Conservation (phyloP, 2,797 vertebrate species). For the Stomatorhinus walkeri region DNA sequence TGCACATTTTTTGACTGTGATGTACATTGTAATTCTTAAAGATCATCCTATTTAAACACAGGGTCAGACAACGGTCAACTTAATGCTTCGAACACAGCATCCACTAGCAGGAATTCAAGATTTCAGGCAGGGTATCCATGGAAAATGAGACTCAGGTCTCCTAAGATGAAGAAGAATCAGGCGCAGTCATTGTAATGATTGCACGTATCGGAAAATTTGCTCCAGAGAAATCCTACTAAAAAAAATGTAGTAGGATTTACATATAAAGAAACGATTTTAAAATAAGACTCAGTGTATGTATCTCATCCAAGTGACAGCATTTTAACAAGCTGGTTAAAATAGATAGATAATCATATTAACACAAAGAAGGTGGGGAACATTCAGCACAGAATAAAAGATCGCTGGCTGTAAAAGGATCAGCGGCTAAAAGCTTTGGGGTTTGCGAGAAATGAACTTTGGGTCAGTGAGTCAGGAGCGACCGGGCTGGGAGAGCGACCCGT, state of each 20-base stretch:
- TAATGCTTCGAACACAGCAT: background rate
- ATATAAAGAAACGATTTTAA: background rate
- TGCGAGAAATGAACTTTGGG: background rate
- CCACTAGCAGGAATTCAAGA: background rate
- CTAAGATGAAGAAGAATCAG: background rate
- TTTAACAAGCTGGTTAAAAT: background rate
- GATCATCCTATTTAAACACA: background rate
- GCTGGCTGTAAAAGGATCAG: background rate
- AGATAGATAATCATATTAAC: background rate
- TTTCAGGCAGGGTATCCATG: background rate
- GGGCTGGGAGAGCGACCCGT: background rate
- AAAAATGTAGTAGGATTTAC: background rate
- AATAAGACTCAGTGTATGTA: background rate
- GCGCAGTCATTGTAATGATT: background rate
- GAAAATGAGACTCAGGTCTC: background rate
- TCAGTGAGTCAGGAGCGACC: background rate
- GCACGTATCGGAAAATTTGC: background rate
- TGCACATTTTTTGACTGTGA: background rate
- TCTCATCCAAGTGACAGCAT: background rate
- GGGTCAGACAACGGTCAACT: background rate
- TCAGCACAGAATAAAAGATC: background rate
- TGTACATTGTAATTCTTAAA: background rate
- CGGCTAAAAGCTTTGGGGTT: background rate
- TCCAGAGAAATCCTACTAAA: background rate
- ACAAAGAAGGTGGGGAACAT: background rate